Conservation (phyloP, 2,797 vertebrate genomes). For the Champsocephalus esox region DNA sequence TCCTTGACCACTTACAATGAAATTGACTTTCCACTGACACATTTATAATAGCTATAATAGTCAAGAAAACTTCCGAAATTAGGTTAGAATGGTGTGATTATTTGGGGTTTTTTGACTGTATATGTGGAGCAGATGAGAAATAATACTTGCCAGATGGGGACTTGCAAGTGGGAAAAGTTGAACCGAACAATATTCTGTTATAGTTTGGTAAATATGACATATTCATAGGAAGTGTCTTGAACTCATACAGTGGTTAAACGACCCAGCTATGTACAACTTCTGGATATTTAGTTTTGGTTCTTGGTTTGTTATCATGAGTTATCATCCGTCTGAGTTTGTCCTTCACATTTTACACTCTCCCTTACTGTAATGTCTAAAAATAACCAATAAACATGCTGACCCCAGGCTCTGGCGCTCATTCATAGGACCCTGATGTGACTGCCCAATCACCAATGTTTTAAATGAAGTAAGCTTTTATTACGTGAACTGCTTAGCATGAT, state of each 20-base stretch:
- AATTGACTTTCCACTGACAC: not conserved
- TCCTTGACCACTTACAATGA: too few species aligned
- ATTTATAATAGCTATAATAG: not conserved
- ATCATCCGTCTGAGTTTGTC: not conserved
- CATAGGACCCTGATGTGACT: slow-evolving; percentile 3
- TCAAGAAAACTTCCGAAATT: not conserved
- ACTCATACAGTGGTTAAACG: not conserved
- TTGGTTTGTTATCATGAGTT: not conserved
- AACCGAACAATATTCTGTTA: not conserved
- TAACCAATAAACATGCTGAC: not conserved
- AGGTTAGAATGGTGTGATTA: not conserved
- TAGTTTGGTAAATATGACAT: not conserved
- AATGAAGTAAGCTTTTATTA: slow-evolving; percentile 35
- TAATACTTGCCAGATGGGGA: not conserved
- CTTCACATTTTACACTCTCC: too few species aligned
- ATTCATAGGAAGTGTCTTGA: not conserved
- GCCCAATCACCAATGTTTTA: slow-evolving; percentile 14
- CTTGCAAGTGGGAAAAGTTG: not conserved
- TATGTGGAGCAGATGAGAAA: too few species aligned
- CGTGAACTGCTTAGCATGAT: slow-evolving; percentile 13
- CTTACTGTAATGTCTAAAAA: not conserved
- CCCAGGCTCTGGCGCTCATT: slow-evolving; percentile 1
- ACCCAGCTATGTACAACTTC: not conserved
- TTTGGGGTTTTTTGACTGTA: not conserved
- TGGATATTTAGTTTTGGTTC: not conserved